Percentiles rank a stretch among this genome's conserved stretches.
Evolutionary conservation across 2,888 invertebrate genomes (phyloP).

Genomic region (Scaptomyza caliginosa): DNA sequence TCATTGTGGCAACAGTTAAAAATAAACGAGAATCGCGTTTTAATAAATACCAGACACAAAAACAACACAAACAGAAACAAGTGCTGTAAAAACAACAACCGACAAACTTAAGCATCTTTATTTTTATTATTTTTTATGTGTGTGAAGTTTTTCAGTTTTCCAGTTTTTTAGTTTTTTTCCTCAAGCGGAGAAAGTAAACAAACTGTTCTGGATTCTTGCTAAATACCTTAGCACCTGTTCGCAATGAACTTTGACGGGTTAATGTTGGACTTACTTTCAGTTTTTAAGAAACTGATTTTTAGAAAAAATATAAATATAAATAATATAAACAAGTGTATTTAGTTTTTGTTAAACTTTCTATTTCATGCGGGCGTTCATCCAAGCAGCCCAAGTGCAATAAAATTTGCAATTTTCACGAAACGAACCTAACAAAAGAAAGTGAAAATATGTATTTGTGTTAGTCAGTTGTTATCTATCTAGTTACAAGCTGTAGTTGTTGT

Average conservation of each 20-base stretch:
- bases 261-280: constrained; percentile 59
- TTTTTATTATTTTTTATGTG: constrained; percentile 33
- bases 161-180: constrained; percentile 47
- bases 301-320: not conserved
- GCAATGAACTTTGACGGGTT: constrained; percentile 38
- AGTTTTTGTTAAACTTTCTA: constrained; percentile 55
- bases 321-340: not conserved
- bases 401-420: constrained; percentile 67
- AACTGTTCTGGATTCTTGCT: constrained; percentile 69
- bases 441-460: constrained; percentile 49
- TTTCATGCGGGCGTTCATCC: constrained; percentile 67
- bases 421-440: constrained; percentile 64
- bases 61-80: constrained; percentile 26
- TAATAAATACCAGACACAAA: constrained; percentile 63
- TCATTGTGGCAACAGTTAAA: constrained; percentile 55
- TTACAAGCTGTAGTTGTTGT: constrained; percentile 25
- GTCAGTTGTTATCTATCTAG: constrained; percentile 11
- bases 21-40: constrained; percentile 68
- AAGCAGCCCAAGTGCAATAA: constrained; percentile 61
- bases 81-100: constrained; percentile 28
- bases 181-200: constrained; percentile 64
- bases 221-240: constrained; percentile 20
- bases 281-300: constrained; percentile 52
- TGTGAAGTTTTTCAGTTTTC: constrained; percentile 61
- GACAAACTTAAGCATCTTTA: constrained; percentile 14